Evolutionary conservation across 2,888 invertebrate species (phyloP).

Genomic region (Latrodectus elegans): DNA sequence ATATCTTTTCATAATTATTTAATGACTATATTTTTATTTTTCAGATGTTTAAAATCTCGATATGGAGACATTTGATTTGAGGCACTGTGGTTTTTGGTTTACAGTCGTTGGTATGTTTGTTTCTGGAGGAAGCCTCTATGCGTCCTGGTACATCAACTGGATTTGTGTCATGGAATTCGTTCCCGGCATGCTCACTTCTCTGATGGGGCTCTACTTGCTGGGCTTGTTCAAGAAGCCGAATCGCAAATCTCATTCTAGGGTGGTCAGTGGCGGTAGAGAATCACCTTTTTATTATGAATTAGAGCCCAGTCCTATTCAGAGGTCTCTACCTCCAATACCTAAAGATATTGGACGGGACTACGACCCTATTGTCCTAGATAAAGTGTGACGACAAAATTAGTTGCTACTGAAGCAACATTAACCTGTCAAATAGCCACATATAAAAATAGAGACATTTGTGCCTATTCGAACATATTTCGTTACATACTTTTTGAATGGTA

Average conservation of each 20-base stretch:
- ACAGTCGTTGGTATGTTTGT: neutral
- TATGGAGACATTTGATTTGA: neutral
- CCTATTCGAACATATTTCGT: no score
- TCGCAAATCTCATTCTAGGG: neutral
- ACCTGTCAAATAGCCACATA: no score
- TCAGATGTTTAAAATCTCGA: neutral
- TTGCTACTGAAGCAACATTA: no score
- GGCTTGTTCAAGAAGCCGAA: neutral
- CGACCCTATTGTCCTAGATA: conserved; percentile 41
- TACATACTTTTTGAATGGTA: no score
- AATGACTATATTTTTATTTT: neutral
- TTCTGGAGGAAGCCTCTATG: neutral
- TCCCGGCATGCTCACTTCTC: neutral
- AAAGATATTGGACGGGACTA: conserved; percentile 53
- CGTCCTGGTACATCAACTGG: neutral
- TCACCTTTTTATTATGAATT: conserved; percentile 55
- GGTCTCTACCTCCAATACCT: conserved; percentile 46
- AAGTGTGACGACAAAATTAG: conserved; percentile 12
- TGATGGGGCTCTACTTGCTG: neutral
- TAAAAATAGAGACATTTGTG: no score
- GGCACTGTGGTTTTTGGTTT: neutral
- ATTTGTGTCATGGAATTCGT: neutral
- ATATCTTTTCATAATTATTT: neutral
- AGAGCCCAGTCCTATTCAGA: neutral
- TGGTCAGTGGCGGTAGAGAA: neutral